Evolutionary conservation across 2,113 vertebrate species (phyloP), one percentile per base, ranked within the genome.

Genomic region (Rhabdornis inornatus): DNA sequence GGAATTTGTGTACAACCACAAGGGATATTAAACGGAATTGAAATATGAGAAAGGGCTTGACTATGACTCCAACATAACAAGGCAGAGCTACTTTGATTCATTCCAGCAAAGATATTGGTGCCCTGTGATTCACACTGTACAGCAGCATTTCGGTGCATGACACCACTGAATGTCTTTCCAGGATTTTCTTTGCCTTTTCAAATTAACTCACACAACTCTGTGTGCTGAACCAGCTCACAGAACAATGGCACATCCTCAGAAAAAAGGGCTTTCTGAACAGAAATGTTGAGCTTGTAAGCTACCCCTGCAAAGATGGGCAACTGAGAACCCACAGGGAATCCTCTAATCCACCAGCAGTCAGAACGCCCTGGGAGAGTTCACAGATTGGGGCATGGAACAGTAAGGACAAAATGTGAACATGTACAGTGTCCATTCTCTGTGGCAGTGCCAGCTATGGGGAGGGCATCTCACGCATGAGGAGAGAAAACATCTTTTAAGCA

Each of bases 1-100:
- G 87, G 90, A 94, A 94, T 96, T 94, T 96, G 75, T 89, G 71
- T 92, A 53, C 74, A 90, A 66, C 66, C 92, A 95, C 90, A 59
- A 45, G 85, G 90, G 83, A 88, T 83, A 83, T 74, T 61, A 96
- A 96, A 88, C 47, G 59, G 83, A 92, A 96, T 80, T 94, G 78
- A 94, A 95, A 83, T 90, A 69, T 15, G 5, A 86, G 75, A 88
- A 93, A 90, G 82, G 79, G 63, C 88, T 93, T 42, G 75, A 47
- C 42, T 93, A 6, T 35, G 53, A 65, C 85, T 95, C 59, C 33
- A 39, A 39, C 37, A 74, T 55, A 83, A 61, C 53, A 59, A 80
- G 21, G 47, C 57, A 92, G 50, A 93, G 75, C 75, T 92, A 69
- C 92, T 88, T 90, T 69, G 57, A 86, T 57, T 81, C 94, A 40